Base-by-base conservation (phyloP, 1,140 invertebrate genomes). In the Aphidius gifuensis region DNA sequence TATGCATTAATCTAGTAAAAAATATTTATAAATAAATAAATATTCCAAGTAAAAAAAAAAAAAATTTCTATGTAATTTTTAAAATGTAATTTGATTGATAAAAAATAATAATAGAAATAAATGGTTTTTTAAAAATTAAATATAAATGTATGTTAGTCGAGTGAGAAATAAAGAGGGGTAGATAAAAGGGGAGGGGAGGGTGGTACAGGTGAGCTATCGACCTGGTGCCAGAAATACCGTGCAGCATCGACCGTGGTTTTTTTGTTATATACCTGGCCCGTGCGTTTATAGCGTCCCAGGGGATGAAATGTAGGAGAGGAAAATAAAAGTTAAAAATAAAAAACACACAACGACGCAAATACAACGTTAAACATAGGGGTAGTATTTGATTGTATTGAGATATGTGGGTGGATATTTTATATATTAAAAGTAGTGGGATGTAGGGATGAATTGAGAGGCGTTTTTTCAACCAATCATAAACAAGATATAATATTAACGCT, bases 161-260 rank as follows among this genome's bases (percentile, higher is more conserved):
- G 23, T 32, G 23, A 32, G 4, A 32, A 32, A 32, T 32, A 32
- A 32, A 32, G 23, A 4, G 23, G 23, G 2, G 23, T 32, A 32
- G 1, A 1, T 32, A 32, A 32, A 32, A 32, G 1, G 0, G 4
- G 4, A 23, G 3, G 4, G 4, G 23, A 32, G 53, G 39, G 56
- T 44, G 66, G 71, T 73, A 76, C 75, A 78, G 77, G 76, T 78
- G 73, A 74, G 73, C 70, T 55, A 80, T 80, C 78, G 79, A 81
- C 79, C 79, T 79, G 75, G 70, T 68, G 77, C 73, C 71, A 79
- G 78, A 80, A 80, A 80, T 81, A 80, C 78, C 75, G 74, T 68
- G 79, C 77, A 81, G 71, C 78, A 81, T 80, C 79, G 79, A 81
- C 79, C 79, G 75, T 61, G 4, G 23, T 32, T 32, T 46, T 61